A percentile compares a stretch with the other conserved stretches of the same genome.
These are phyloP conservation scores for Pollenia amentaria DNA, from an alignment of 2,888 invertebrate species.

Conservation along the genomic window DNA sequence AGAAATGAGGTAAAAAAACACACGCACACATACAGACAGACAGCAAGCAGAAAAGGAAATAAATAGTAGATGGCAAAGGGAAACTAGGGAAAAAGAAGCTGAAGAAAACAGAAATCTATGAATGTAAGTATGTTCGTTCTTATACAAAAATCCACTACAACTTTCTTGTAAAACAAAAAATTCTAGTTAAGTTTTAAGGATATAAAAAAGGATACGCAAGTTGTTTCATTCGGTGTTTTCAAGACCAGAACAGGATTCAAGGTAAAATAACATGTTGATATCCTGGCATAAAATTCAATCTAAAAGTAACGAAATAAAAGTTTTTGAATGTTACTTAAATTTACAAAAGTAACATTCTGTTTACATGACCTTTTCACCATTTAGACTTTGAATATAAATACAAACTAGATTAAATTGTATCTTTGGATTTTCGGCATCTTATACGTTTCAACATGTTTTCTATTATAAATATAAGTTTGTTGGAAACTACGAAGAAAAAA, in stretches of 20 bases:
- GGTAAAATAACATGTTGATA: constrained; percentile 47
- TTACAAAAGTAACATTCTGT: too few relatives aligned
- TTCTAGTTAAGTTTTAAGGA: background rate
- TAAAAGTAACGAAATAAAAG: background rate
- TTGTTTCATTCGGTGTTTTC: background rate
- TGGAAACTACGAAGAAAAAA: too few relatives aligned
- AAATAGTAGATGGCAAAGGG: background rate
- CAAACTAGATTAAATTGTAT: too few relatives aligned
- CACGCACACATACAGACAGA: background rate
- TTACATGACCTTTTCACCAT: too few relatives aligned
- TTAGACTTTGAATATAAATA: too few relatives aligned
- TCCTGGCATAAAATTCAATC: background rate
- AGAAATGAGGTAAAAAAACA: background rate
- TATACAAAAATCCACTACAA: background rate
- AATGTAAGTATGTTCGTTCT: background rate
- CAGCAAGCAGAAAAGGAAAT: background rate
- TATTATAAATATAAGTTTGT: too few relatives aligned
- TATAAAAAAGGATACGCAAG: background rate
- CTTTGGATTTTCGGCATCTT: too few relatives aligned
- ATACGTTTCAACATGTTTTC: too few relatives aligned
- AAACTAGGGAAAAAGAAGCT: background rate
- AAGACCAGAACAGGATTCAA: constrained; percentile 24
- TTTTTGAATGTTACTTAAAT: background rate
- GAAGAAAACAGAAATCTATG: background rate
- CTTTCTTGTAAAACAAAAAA: constrained; percentile 4